Conservation (phyloP, 2,797 vertebrate species). For the Eleutherodactylus coqui region DNA sequence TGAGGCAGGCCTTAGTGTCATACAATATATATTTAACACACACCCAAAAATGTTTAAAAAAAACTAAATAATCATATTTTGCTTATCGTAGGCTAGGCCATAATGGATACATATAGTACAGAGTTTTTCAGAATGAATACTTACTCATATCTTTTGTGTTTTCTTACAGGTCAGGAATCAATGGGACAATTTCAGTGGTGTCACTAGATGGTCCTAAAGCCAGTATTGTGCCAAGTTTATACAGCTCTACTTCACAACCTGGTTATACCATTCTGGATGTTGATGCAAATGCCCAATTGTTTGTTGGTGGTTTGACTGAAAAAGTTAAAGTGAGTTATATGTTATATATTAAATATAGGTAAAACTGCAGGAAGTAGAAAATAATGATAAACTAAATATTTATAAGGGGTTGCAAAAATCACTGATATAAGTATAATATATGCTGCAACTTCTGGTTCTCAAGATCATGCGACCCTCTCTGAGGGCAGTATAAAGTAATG, state of each 20-base stretch:
- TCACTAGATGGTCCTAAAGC: constrained; percentile 91
- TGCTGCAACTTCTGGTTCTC: too few species aligned
- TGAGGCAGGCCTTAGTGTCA: too few species aligned
- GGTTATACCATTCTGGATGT: constrained; percentile 93
- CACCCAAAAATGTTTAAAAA: too few species aligned
- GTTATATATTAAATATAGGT: neutral
- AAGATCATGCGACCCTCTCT: too few species aligned
- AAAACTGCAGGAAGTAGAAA: neutral
- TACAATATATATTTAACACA: too few species aligned
- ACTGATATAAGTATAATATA: neutral
- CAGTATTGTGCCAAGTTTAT: constrained; percentile 82
- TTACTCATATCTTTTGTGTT: neutral
- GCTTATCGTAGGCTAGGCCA: neutral
- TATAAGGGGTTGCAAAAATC: neutral
- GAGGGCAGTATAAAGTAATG: too few species aligned
- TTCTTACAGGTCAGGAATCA: constrained; percentile 86
- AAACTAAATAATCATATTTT: too few species aligned
- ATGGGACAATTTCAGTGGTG: constrained; percentile 89
- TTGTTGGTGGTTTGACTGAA: constrained; percentile 91
- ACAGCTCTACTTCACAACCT: constrained; percentile 83
- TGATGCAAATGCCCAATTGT: constrained; percentile 92
- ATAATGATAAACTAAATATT: neutral
- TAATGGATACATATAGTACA: neutral
- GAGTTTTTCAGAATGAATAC: neutral
- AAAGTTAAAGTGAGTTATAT: constrained; percentile 83